Base-by-base conservation (phyloP, 2,113 vertebrate species). In the Ammospiza caudacuta region DNA sequence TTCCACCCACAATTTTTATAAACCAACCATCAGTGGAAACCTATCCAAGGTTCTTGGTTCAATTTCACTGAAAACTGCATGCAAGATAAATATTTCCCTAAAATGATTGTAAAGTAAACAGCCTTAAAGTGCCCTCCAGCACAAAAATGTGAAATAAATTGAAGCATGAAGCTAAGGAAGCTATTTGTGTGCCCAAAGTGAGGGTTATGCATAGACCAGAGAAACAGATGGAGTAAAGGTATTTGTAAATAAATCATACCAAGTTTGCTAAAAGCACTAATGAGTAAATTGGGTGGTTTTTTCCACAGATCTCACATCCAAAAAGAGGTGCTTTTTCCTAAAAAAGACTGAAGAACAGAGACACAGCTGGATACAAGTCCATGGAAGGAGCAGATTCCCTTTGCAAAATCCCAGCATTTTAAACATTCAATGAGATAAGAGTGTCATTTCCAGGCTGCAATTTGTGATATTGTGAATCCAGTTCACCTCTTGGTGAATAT, bases 361-460 rank as follows among this genome's bases (percentile, higher is more conserved):
- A 18, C 46, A 2, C 22, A 64, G 54, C 49, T 72, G 15, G 44
- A 16, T 4, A 15, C 23, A 6, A 8, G 17, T 8, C 39, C 66
- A 41, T 0, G 1, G 41, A 33, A 70, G 49, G 33, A 68, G 25
- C 33, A 43, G 16, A 19, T 6, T 47, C 44, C 33, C 41, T 73
- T 12, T 29, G 33, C 43, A 17, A 80, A 86, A 46, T 11, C 46
- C 25, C 79, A 92, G 15, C 4, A 25, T 37, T 92, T 64, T 28
- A 90, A 93, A 87, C 1, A 41, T 0, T 55, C 72, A 37, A 2
- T 1, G 55, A 55, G 23, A 33, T 7, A 3, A 46, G 12, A 2
- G 2, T 5, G 39, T 4, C 29, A 9, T 35, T 84, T 55, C 5
- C 76, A 67, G 73, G 68, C 52, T 72, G 64, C 4, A 39, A 1